A percentile compares a stretch with the other conserved stretches of the same genome.
Evolutionary conservation across 2,888 invertebrate genomes (phyloP).

Genomic region (Cheilosia pagana): DNA sequence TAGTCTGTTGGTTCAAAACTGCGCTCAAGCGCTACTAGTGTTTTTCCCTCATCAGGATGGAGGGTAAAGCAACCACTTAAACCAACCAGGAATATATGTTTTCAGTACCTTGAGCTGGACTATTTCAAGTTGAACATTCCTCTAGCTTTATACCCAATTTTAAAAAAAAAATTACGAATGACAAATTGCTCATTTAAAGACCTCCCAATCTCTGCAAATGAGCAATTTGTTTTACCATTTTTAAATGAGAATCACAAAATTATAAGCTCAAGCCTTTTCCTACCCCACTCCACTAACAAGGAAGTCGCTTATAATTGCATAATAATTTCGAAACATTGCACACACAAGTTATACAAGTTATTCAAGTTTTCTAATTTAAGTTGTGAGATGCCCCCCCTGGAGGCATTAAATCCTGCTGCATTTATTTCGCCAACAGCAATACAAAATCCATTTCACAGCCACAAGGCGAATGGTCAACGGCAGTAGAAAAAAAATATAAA

Average conservation of each 20-base stretch:
- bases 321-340: conserved; percentile 32
- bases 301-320: conserved; percentile 6
- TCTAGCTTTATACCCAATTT: too few relatives aligned
- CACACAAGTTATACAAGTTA: background rate
- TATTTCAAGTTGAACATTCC: too few relatives aligned
- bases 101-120: too few relatives aligned
- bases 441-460: conserved; percentile 7
- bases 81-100: too few relatives aligned
- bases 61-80: too few relatives aligned
- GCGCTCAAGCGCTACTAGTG: too few relatives aligned
- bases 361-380: conserved; percentile 45
- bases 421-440: conserved; percentile 22
- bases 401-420: conserved; percentile 4
- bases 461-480: background rate
- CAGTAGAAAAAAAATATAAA: background rate
- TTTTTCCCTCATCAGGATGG: too few relatives aligned
- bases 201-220: background rate
- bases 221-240: background rate
- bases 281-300: background rate
- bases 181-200: background rate
- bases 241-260: background rate
- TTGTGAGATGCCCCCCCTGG: conserved; percentile 5
- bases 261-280: background rate
- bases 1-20: too few relatives aligned
- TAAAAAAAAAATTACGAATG: too few relatives aligned